These are phyloP conservation scores for Chloroceryle aenea DNA, from an alignment of 2,113 vertebrate species.

Conservation along the genomic window DNA sequence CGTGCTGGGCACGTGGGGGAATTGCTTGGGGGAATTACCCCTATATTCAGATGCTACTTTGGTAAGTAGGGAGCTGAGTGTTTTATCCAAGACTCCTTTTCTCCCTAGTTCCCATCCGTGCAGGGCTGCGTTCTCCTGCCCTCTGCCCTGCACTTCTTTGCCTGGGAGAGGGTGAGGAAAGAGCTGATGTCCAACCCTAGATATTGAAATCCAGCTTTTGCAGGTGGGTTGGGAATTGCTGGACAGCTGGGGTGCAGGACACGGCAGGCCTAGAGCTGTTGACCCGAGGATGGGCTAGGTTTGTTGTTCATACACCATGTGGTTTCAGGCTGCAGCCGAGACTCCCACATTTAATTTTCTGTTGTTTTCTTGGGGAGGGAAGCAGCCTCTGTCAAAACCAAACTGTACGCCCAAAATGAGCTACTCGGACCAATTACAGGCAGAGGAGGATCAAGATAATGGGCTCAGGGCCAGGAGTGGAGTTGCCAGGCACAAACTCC, in stretches of 20 bases:
- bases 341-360: not conserved
- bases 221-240: not conserved
- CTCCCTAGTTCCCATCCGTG: not conserved
- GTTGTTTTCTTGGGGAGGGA: not conserved
- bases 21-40: not conserved
- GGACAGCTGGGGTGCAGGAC: not conserved
- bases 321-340: not conserved
- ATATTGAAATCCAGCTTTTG: not conserved
- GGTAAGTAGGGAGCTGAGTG: not conserved
- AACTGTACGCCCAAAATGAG: not conserved
- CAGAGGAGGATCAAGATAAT: not conserved
- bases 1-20: not conserved
- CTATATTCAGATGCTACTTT: not conserved
- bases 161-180: not conserved
- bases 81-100: not conserved
- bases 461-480: not conserved
- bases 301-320: not conserved
- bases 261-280: not conserved
- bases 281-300: not conserved
- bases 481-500: not conserved
- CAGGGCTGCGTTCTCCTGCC: not conserved
- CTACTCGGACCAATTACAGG: not conserved
- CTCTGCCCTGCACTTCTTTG: not conserved
- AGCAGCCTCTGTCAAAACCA: not conserved
- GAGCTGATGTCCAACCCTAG: not conserved